Evolutionary conservation across 2,113 vertebrate species (phyloP).

Genomic region (Sitta europaea): DNA sequence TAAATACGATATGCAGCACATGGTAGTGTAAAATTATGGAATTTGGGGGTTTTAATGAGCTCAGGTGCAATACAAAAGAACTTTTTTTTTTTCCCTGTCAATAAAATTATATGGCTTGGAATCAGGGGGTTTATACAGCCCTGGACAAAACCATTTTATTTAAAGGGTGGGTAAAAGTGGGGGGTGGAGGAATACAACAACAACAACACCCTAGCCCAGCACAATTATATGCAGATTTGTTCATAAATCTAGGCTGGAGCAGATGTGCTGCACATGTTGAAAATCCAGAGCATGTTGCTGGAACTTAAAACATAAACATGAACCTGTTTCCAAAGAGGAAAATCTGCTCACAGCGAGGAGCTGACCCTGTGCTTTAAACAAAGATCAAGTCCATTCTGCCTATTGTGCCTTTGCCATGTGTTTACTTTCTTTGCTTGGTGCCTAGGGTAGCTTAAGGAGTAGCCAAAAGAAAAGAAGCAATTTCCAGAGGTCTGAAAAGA

Average conservation of each 20-base stretch:
- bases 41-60: conserved; percentile 79
- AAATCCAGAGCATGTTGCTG: conserved; percentile 67
- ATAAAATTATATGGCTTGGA: conserved; percentile 83
- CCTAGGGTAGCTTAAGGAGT: conserved; percentile 50
- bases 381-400: conserved; percentile 63
- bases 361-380: conserved; percentile 74
- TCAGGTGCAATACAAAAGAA: conserved; percentile 80
- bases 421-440: conserved; percentile 38
- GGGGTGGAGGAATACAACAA: conserved; percentile 12
- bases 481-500: conserved; percentile 37
- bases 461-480: conserved; percentile 35
- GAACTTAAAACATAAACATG: conserved; percentile 79
- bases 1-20: conserved; percentile 71
- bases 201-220: conserved; percentile 56
- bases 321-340: conserved; percentile 76
- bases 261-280: conserved; percentile 77
- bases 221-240: conserved; percentile 81
- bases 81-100: conserved; percentile 59
- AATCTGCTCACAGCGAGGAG: conserved; percentile 76
- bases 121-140: conserved; percentile 71
- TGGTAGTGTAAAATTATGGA: conserved; percentile 82
- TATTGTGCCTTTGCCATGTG: conserved; percentile 63
- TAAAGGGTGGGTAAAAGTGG: conserved; percentile 44
- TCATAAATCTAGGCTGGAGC: conserved; percentile 73
- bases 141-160: conserved; percentile 74